Percentiles rank a stretch among this genome's conserved stretches.
Evolutionary conservation across 2,888 invertebrate species (phyloP).

Genomic region (Xylophagus ater): DNA sequence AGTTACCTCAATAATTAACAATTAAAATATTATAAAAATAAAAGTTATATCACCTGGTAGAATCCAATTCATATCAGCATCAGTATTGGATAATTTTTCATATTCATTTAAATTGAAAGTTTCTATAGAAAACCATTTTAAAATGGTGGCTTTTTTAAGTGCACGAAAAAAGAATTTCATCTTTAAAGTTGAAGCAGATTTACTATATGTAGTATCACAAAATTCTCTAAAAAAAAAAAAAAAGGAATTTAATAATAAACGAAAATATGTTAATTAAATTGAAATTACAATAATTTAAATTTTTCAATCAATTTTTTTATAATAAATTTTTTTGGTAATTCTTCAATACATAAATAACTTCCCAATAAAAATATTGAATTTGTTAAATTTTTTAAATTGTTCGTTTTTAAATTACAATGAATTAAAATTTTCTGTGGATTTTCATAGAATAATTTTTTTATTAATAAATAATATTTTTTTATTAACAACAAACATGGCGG

Average conservation of each 20-base stretch:
- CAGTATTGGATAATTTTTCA: constrained; percentile 66
- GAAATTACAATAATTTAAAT: constrained; percentile 48
- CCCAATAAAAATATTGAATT: constrained; percentile 83
- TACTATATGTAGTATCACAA: constrained; percentile 36
- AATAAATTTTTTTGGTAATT: constrained; percentile 60
- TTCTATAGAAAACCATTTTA: constrained; percentile 69
- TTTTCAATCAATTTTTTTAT: constrained; percentile 49
- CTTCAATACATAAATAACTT: constrained; percentile 62
- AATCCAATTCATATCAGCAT: constrained; percentile 86
- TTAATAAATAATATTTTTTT: constrained; percentile 67
- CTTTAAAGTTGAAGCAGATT: constrained; percentile 3
- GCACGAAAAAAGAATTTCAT: constrained; percentile 42
- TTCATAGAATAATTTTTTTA: constrained; percentile 71
- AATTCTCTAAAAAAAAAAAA: constrained; percentile 8
- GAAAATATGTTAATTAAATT: not conserved
- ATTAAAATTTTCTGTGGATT: too few species aligned
- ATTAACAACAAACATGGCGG: constrained; percentile 79
- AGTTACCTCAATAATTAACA: too few species aligned
- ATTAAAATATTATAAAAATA: not conserved
- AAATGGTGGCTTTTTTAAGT: constrained; percentile 57
- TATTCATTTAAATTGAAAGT: constrained; percentile 78
- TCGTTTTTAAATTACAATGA: too few species aligned
- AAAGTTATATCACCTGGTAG: constrained; percentile 59
- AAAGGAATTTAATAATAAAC: not conserved
- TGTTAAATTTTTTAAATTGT: constrained; percentile 63